Base-by-base conservation (phyloP, 2,888 invertebrate genomes). In the Taenaris catops region DNA sequence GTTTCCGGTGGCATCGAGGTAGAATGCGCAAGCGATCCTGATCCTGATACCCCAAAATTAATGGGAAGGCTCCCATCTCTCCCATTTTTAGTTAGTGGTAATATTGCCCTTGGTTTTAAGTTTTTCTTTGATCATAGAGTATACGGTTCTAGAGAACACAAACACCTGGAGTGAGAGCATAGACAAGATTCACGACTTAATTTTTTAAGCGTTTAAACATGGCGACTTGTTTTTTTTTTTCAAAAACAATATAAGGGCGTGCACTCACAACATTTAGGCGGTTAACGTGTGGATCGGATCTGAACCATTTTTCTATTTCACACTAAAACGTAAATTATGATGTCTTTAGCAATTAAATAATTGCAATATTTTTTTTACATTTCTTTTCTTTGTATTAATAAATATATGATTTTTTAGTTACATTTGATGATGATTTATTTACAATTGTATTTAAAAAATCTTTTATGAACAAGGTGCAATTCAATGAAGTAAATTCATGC, bases 101-200 rank as follows among this genome's bases (percentile, higher is more conserved):
- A n/a, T n/a, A n/a, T n/a, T n/a, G 19, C 94, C 94, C 51, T 92
- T 92, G 46, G 91, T 90, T 80, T 94, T 94, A 58, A 96, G 87
- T 44, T 94, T 73, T 57, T 94, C 94, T 87, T 95, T 95, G 68
- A 96, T 94, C 65, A 92, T 91, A 65, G 90, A 89, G 75, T 95
- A 96, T 55, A 93, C 91, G 58, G 92, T 91, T 64, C 94, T 93
- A 63, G 92, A 92, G 88, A 95, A 96, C 41, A 96, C 96, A 83
- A 95, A 95, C 48, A 96, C 95, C 94, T 95, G 89, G 44, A 89
- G 88, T 72, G 72, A 81, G 78, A 76, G 75, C 70, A 80, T 70
- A 80, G 65, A 80, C 68, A 75, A 68, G 54, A 49, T 58, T 59
- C 55, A 55, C 49, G 48, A 53, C 50, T 48, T 51, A 44, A 39